These are phyloP conservation scores for Theristicus caerulescens DNA, from an alignment of 2,113 vertebrate species.

Conservation along the genomic window DNA sequence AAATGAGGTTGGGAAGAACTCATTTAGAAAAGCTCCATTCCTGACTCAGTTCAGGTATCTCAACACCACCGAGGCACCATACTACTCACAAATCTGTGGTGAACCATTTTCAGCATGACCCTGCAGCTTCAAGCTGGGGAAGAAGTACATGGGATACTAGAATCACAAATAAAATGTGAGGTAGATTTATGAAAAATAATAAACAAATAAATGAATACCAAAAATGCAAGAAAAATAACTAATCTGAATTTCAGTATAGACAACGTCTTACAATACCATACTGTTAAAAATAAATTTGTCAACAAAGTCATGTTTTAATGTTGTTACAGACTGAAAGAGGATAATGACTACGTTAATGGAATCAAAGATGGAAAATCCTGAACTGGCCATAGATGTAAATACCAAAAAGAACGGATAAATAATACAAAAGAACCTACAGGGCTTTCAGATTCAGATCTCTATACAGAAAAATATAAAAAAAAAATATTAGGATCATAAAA, in stretches of 20 bases:
- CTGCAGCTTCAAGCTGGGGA: background rate
- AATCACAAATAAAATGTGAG: background rate
- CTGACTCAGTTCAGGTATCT: background rate
- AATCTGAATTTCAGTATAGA: background rate
- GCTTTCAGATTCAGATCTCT: background rate
- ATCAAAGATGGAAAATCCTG: background rate
- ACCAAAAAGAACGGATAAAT: background rate
- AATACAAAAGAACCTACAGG: background rate
- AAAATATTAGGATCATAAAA: background rate
- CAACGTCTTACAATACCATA: background rate
- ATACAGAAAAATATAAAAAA: background rate
- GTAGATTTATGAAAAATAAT: background rate
- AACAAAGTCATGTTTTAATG: rapidly evolving
- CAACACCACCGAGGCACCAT: background rate
- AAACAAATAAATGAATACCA: background rate
- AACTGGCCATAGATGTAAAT: background rate
- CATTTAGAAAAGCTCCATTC: background rate
- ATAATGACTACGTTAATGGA: background rate
- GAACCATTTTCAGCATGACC: background rate
- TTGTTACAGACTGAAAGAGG: background rate
- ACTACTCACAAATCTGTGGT: background rate
- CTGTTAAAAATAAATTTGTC: background rate
- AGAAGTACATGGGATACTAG: background rate
- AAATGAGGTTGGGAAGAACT: background rate
- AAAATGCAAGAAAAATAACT: background rate